Conservation (phyloP, 2,113 vertebrate genomes). For the Jacana jacana region DNA sequence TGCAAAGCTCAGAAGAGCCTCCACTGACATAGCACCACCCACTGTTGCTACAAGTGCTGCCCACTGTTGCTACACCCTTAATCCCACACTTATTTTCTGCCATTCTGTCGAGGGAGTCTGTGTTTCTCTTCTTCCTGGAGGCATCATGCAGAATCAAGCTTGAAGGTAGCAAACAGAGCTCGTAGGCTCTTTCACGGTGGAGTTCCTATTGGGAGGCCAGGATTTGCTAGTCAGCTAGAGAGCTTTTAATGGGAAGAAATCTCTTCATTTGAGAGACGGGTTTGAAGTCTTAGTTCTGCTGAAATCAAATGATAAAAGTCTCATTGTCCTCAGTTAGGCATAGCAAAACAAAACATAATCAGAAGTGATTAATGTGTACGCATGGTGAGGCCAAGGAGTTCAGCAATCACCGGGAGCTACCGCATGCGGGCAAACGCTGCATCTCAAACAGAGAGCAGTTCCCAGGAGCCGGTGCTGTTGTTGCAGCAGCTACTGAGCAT, state of each 20-base stretch:
- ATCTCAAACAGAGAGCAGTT: neutral
- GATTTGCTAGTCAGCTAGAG: neutral
- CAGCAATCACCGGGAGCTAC: neutral
- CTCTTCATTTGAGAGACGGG: neutral
- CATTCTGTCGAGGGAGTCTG: neutral
- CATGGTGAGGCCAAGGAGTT: neutral
- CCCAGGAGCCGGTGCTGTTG: neutral
- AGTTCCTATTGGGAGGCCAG: neutral
- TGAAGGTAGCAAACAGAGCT: neutral
- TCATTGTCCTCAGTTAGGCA: neutral
- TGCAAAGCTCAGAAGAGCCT: neutral
- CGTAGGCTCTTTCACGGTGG: neutral
- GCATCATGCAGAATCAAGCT: neutral
- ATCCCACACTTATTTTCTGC: neutral
- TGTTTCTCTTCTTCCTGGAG: neutral
- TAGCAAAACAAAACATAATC: neutral
- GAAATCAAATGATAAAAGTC: neutral
- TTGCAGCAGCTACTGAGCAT: neutral
- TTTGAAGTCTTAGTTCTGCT: neutral
- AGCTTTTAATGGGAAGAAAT: neutral
- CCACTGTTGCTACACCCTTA: neutral
- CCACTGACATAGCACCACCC: neutral
- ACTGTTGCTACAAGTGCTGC: neutral
- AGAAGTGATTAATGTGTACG: neutral
- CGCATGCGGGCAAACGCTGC: fast-evolving